Evolutionary conservation across 2,113 vertebrate species (phyloP).

Genomic region (Riparia riparia): DNA sequence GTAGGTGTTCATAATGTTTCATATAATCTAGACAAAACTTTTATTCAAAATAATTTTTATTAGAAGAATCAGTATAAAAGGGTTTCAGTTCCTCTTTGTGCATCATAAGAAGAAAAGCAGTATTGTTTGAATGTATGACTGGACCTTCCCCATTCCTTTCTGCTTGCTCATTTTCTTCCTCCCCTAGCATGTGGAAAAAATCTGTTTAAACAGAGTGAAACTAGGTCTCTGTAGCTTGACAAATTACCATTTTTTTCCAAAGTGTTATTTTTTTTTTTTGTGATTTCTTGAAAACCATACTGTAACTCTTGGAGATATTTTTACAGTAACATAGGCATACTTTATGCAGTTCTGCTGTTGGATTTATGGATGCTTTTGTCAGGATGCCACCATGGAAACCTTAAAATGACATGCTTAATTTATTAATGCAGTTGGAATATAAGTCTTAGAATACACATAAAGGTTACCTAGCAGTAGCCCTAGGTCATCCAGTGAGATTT

Average conservation of each 20-base stretch:
- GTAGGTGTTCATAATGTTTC: not conserved
- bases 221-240: slow-evolving; percentile 61
- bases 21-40: not conserved
- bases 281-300: slow-evolving; percentile 67
- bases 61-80: not conserved
- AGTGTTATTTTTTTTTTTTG: slow-evolving; percentile 29
- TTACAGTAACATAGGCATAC: slow-evolving; percentile 44
- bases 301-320: slow-evolving; percentile 53
- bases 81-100: slow-evolving; percentile 56
- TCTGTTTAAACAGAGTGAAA: slow-evolving; percentile 69
- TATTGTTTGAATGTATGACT: slow-evolving; percentile 71
- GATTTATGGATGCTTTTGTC: slow-evolving; percentile 57
- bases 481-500: not conserved
- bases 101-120: slow-evolving; percentile 71
- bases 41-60: slow-evolving; percentile 30
- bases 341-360: slow-evolving; percentile 37
- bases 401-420: slow-evolving; percentile 19
- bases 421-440: slow-evolving; percentile 42
- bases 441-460: not conserved
- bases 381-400: slow-evolving; percentile 39
- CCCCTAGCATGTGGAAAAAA: slow-evolving; percentile 57
- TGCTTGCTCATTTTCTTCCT: slow-evolving; percentile 69
- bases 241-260: slow-evolving; percentile 66
- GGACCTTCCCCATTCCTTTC: slow-evolving; percentile 77
- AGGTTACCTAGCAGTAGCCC: not conserved